phyloP scores from a whole-genome alignment of 2,113 vertebrate species.

The Ivindomyrus marchei region DNA sequence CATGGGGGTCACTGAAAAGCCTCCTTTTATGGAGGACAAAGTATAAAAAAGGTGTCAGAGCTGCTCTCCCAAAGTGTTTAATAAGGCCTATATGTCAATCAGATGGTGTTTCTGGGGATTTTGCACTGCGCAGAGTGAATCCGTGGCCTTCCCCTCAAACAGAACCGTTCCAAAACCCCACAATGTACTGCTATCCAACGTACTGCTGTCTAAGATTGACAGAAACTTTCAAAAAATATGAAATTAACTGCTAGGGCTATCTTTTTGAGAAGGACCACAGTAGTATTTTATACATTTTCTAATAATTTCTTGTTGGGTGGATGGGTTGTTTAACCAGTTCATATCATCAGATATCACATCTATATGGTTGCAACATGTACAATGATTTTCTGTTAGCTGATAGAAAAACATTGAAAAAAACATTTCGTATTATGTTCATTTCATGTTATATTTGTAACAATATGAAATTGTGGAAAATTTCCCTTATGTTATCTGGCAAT shows the following conservation, averaged over 20 bases:
- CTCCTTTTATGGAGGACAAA: slow-evolving; percentile 6
- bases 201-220: neutral
- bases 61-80: neutral
- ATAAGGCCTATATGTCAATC: slow-evolving; percentile 10
- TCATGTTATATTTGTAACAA: neutral
- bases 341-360: neutral
- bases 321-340: neutral
- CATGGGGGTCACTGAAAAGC: slow-evolving; percentile 18
- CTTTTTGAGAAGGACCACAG: neutral
- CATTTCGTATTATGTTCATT: no score
- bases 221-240: slow-evolving; percentile 2
- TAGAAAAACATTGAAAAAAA: neutral
- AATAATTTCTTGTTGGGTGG: neutral
- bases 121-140: neutral
- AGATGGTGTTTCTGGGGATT: neutral
- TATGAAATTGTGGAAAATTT: neutral
- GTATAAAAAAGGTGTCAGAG: slow-evolving; percentile 10
- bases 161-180: neutral
- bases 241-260: neutral
- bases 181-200: neutral
- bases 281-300: neutral
- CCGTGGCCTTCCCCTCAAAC: neutral
- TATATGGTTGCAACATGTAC: neutral
- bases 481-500: neutral
- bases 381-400: neutral